Evolutionary conservation across 1,140 invertebrate genomes (phyloP).

Genomic region (Hyposmocoma kahamanoa): DNA sequence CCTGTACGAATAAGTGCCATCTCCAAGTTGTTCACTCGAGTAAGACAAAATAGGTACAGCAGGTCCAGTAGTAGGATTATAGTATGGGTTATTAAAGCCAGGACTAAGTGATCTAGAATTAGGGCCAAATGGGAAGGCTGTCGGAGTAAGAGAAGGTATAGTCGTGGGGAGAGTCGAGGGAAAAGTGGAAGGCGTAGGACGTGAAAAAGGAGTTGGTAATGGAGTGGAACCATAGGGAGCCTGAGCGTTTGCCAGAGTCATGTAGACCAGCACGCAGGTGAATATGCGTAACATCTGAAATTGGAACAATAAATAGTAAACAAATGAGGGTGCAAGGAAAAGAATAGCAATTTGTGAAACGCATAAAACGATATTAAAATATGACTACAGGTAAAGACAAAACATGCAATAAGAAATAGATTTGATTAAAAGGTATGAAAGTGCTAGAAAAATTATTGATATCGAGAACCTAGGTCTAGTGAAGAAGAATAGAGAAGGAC

Average conservation of each 20-base stretch:
- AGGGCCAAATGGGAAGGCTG: constrained; percentile 4
- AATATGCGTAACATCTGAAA: constrained; percentile 19
- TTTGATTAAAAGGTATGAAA: too few relatives aligned
- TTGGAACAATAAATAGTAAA: too few relatives aligned
- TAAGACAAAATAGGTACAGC: constrained; percentile 56
- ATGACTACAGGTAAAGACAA: too few relatives aligned
- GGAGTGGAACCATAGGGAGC: neutral
- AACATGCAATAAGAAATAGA: too few relatives aligned
- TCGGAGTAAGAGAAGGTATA: constrained; percentile 2
- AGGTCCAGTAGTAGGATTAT: constrained; percentile 22
- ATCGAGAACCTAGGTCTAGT: too few relatives aligned
- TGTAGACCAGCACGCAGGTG: constrained; percentile 10
- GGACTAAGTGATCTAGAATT: too few relatives aligned
- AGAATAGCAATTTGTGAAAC: too few relatives aligned
- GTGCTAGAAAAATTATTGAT: too few relatives aligned
- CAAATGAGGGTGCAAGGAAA: too few relatives aligned
- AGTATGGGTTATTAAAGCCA: constrained; percentile 37
- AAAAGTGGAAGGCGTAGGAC: neutral
- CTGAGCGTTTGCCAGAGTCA: neutral
- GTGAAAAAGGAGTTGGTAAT: neutral
- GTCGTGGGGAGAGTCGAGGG: neutral
- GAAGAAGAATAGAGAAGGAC: too few relatives aligned
- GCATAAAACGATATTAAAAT: too few relatives aligned
- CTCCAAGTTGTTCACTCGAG: constrained; percentile 43
- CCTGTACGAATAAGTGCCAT: constrained; percentile 63